Base-by-base conservation (phyloP, 1,140 invertebrate genomes). In the Trypoxylus dichotomus region DNA sequence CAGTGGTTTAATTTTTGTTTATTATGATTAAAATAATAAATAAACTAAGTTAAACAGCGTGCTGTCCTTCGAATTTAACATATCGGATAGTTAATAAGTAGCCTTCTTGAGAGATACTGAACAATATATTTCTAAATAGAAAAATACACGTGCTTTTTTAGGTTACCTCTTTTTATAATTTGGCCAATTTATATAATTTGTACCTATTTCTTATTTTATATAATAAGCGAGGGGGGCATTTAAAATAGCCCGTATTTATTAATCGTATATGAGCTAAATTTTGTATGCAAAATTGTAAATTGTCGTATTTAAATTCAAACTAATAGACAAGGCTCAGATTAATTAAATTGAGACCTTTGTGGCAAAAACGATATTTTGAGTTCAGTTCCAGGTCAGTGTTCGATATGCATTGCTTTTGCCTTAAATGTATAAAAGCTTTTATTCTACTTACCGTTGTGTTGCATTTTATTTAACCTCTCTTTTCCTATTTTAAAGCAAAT, bases 391-490 rank as follows among this genome's bases (percentile, higher is more conserved):
- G 19, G 60, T 68, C 60, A 68, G 27, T 68, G 60, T 68, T 68
- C 27, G 60, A 68, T 68, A 68, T 68, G 60, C 60, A 68, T 68
- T 15, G 60, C 60, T 68, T 68, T 68, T 68, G 60, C 60, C 60
- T 27, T 68, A 68, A 27, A 24, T 68, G 60, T 68, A 68, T 54
- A 68, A 68, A 68, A 29, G 24, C 27, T 68, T 68, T 68, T 68
- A 68, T 68, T 68, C 60, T 68, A 68, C 60, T 68, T 68, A 68
- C 60, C 60, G 60, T 68, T 68, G 60, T 68, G 24, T 68, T 68
- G 60, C 27, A 68, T 68, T 68, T 68, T 68, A 11, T 68, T 27
- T 68, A 13, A 68, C 60, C 21, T 8, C 27, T 68, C n/a, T 68
- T 68, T 68, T 24, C 47, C 47, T 54, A 54, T 54, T 54, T 37